Conservation (phyloP, 2,888 invertebrate genomes). For the Catocala sponsa region DNA sequence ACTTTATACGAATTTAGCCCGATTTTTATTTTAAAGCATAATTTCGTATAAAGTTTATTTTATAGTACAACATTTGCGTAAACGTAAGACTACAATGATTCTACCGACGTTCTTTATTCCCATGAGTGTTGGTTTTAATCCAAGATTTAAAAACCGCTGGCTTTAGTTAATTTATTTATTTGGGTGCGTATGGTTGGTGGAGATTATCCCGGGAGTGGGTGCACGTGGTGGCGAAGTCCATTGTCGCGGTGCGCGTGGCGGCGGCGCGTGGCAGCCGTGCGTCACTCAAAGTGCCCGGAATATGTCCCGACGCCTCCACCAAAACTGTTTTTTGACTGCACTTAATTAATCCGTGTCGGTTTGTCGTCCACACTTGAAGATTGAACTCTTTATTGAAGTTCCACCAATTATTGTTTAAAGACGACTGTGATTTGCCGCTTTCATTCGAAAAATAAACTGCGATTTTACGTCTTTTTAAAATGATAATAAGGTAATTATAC, state of each 20-base stretch:
- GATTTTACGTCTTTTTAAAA: too few species aligned
- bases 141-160: slow-evolving; percentile 62
- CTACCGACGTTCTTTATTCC: slow-evolving; percentile 56
- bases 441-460: too few species aligned
- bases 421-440: too few species aligned
- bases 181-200: slow-evolving; percentile 74
- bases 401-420: too few species aligned
- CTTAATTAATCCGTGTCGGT: slow-evolving; percentile 80
- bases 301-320: slow-evolving; percentile 74
- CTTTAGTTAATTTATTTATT: slow-evolving; percentile 86
- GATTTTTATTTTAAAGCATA: too few species aligned
- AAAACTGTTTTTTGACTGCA: slow-evolving; percentile 79
- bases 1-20: too few species aligned
- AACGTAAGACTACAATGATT: not conserved
- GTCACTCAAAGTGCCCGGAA: slow-evolving; percentile 75
- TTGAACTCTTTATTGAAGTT: slow-evolving; percentile 8
- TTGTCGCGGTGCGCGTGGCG: slow-evolving; percentile 45
- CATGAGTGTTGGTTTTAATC: slow-evolving; percentile 72
- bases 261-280: slow-evolving; percentile 61
- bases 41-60: too few species aligned
- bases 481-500: too few species aligned
- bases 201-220: slow-evolving; percentile 74
- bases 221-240: slow-evolving; percentile 51
- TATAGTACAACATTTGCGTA: too few species aligned
- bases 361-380: slow-evolving; percentile 50